These are phyloP conservation scores for Athetis lepigone DNA, from an alignment of 2,888 invertebrate species.

Conservation along the genomic window DNA sequence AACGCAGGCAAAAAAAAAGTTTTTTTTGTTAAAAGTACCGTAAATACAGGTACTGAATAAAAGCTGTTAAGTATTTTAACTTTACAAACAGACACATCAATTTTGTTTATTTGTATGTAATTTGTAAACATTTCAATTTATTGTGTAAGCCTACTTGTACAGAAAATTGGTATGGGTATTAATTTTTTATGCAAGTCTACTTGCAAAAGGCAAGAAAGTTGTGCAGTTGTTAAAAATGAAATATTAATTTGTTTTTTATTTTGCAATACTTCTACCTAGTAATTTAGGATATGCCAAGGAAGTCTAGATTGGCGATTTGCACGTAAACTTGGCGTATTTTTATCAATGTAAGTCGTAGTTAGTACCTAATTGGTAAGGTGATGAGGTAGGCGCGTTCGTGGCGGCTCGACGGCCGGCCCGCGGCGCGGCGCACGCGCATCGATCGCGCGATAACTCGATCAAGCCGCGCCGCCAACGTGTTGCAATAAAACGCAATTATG, in stretches of 20 bases:
- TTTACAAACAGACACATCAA: too few species aligned
- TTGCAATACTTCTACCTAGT: not conserved
- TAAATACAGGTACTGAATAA: too few species aligned
- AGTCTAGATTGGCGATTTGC: constrained; percentile 21
- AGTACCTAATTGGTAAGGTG: constrained; percentile 66
- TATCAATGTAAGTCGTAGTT: constrained; percentile 53
- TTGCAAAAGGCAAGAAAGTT: constrained; percentile 30
- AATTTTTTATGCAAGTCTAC: constrained; percentile 24
- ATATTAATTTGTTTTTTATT: constrained; percentile 9
- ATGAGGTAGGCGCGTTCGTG: constrained; percentile 58
- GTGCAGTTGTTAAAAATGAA: constrained; percentile 28
- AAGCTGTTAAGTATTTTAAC: too few species aligned
- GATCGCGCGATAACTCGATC: constrained; percentile 72
- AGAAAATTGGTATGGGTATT: not conserved
- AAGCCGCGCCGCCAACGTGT: constrained; percentile 66
- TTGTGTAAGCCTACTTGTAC: too few species aligned
- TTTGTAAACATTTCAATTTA: too few species aligned
- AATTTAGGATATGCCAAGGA: constrained; percentile 28
- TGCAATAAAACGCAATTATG: constrained; percentile 76
- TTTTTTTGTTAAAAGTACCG: too few species aligned
- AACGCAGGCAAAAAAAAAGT: too few species aligned
- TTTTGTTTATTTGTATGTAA: too few species aligned
- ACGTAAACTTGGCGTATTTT: constrained; percentile 41
- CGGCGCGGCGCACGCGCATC: constrained; percentile 61
- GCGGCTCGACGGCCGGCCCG: constrained; percentile 55